Base-by-base conservation (phyloP, 2,113 vertebrate species). In the Centrocercus urophasianus region DNA sequence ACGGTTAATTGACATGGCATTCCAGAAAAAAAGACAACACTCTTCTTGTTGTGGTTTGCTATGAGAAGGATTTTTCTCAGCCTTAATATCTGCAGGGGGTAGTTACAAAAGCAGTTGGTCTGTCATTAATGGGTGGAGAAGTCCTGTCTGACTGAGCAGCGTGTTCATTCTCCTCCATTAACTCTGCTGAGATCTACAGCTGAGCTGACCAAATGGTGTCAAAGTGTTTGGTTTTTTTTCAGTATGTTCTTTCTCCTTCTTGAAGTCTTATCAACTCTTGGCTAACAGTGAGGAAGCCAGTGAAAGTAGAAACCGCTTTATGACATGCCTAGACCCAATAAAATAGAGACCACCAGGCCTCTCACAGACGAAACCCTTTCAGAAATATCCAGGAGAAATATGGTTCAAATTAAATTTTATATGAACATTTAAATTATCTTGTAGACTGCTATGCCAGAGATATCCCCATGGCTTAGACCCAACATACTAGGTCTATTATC, bases 1-100 rank as follows among this genome's bases (percentile, higher is more conserved):
- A 48, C 40, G 65, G 19, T 60, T 70, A 93, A 86, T 86, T 88
- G 80, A 86, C 65, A 40, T 0, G 8, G 25, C 43, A 93, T 95
- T 94, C 69, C 90, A 95, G 92, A 93, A 89, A 67, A 69, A 45
- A 19, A 40, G 12, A 40, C 40, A 40, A 54, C 52, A 72, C 64
- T 88, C 60, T 76, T 87, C 60, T 88, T 88, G 61, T 60, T 92
- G 91, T 79, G 90, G 70, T 86, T 92, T 95, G 48, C 93, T 90
- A 25, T 65, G 83, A 88, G 86, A 91, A 95, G 73, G 79, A 93
- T 93, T 95, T 97, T 93, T 95, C 95, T 96, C 91, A 82, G 94
- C 92, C 94, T 93, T 97, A 93, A 90, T 95, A 92, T 95, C 94
- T 88, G 83, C 88, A 81, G 92, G 93, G 92, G 80, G 83, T 81